Evolutionary conservation across 2,888 invertebrate genomes (phyloP).

Genomic region (Tinea semifulvella): DNA sequence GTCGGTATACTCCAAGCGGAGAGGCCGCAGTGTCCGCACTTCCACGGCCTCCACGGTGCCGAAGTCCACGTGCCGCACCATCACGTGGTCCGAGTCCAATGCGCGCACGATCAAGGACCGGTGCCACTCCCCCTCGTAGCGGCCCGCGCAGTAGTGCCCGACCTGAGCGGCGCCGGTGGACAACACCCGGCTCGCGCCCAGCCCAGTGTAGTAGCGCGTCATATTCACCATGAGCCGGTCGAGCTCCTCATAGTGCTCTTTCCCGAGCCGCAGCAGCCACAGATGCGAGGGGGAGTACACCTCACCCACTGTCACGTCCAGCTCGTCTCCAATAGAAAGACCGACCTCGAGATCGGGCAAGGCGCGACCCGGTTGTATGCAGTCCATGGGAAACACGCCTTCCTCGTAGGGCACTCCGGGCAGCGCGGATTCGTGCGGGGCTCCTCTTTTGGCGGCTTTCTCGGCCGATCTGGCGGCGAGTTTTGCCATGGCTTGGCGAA

Average conservation of each 20-base stretch:
- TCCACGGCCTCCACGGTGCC: conserved; percentile 55
- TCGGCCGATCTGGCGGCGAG: conserved; percentile 18
- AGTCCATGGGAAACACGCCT: conserved; percentile 53
- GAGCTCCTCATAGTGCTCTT: conserved; percentile 36
- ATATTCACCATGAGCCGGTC: conserved; percentile 60
- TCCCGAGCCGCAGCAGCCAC: conserved; percentile 56
- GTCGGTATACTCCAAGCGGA: conserved; percentile 33
- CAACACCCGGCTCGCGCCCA: too few species aligned
- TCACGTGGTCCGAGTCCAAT: conserved; percentile 47
- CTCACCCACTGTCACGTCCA: conserved; percentile 55
- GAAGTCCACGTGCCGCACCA: conserved; percentile 67
- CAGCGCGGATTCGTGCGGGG: conserved; percentile 16
- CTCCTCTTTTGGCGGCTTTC: too few species aligned
- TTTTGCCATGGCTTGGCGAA: conserved; percentile 15
- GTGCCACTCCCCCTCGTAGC: conserved; percentile 59
- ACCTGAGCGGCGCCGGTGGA: conserved; percentile 40
- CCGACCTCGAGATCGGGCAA: conserved; percentile 26
- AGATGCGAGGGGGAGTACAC: conserved; percentile 68
- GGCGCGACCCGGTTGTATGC: conserved; percentile 43
- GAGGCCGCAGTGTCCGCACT: conserved; percentile 40
- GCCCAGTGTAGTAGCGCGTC: too few species aligned
- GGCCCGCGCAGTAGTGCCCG: conserved; percentile 55
- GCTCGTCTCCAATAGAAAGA: conserved; percentile 19
- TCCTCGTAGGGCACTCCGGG: conserved; percentile 16
- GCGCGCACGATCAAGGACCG: conserved; percentile 53